Evolutionary conservation across 2,797 vertebrate species (phyloP).

Genomic region (Myripristis jacobus): DNA sequence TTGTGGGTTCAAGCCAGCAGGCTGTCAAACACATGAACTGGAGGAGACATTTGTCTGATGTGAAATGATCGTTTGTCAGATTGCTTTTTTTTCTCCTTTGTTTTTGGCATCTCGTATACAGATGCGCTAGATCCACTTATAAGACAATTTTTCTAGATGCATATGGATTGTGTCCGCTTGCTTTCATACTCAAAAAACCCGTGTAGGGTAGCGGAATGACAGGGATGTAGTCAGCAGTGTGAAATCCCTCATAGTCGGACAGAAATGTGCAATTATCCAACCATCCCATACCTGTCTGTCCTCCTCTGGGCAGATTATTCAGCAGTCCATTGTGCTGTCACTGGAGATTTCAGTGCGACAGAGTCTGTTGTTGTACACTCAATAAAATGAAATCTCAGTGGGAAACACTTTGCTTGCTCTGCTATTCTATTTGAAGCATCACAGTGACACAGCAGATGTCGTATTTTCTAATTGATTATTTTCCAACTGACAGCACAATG

Average conservation of each 20-base stretch:
- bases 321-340: constrained; percentile 33
- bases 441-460: constrained; percentile 35
- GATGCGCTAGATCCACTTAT: neutral
- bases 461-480: constrained; percentile 36
- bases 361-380: constrained; percentile 29
- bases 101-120: neutral
- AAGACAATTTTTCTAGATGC: neutral
- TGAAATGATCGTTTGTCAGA: neutral
- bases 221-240: constrained; percentile 18
- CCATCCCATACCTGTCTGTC: constrained; percentile 32
- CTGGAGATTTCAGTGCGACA: constrained; percentile 42
- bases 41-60: constrained; percentile 28
- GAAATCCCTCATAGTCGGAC: constrained; percentile 24
- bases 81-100: neutral
- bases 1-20: constrained; percentile 13
- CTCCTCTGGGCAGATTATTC: constrained; percentile 39
- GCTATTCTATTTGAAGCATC: constrained; percentile 2
- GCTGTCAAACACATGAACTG: constrained; percentile 18
- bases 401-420: neutral
- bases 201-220: constrained; percentile 6
- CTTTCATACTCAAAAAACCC: constrained; percentile 16
- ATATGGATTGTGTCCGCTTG: constrained; percentile 3
- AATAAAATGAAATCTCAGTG: constrained; percentile 7
- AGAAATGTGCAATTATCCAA: constrained; percentile 60
- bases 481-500: constrained; percentile 39